These are phyloP conservation scores for Sebastes alutus DNA, from an alignment of 2,797 vertebrate genomes.

Conservation along the genomic window DNA sequence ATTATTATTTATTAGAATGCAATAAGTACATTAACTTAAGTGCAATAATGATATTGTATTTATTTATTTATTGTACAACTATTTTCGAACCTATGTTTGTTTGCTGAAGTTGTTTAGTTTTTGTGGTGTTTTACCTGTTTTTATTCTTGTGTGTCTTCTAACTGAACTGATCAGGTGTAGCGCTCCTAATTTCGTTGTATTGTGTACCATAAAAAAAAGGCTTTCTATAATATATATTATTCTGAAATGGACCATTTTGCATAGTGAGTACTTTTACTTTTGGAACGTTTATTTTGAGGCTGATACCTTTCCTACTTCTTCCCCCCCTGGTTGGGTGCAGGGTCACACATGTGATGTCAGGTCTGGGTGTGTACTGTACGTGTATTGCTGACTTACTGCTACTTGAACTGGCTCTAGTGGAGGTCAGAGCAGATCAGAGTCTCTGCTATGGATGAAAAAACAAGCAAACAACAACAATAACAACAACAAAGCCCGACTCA, in stretches of 20 bases:
- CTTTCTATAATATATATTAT: neutral
- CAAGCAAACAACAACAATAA: neutral
- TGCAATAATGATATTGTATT: neutral
- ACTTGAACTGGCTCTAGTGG: too few species aligned
- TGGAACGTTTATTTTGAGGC: too few species aligned
- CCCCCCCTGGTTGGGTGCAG: too few species aligned
- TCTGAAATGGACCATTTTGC: neutral
- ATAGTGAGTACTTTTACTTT: neutral
- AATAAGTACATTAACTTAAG: neutral
- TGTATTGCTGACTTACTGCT: neutral
- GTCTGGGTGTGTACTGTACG: neutral
- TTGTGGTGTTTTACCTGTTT: neutral
- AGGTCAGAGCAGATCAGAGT: too few species aligned
- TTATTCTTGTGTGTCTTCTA: neutral
- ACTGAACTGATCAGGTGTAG: neutral
- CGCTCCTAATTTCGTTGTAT: too few species aligned
- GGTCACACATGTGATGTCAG: neutral
- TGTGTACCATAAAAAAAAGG: too few species aligned
- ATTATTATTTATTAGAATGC: neutral
- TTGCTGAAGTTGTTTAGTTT: neutral
- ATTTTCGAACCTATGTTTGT: neutral
- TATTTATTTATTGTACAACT: neutral
- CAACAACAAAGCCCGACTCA: slow-evolving; percentile 64
- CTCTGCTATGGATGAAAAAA: neutral
- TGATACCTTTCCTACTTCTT: neutral